phyloP scores from a whole-genome alignment of 2,113 vertebrate species.

The Trichechus manatus region DNA sequence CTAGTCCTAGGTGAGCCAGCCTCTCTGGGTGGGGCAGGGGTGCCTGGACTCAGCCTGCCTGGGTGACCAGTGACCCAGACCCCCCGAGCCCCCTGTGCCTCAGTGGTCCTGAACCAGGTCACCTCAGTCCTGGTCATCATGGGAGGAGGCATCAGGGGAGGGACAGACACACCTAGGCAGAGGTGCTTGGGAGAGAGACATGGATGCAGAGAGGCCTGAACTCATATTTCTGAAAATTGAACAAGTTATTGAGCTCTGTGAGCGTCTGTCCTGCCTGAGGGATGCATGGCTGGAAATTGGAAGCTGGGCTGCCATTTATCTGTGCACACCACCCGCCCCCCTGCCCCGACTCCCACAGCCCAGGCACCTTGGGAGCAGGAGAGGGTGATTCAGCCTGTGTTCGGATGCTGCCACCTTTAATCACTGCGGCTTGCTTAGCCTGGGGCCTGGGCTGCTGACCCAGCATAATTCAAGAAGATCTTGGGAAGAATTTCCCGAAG shows the following conservation, averaged over 20 bases:
- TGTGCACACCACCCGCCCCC: not conserved
- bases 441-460: not conserved
- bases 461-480: not conserved
- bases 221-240: conserved; percentile 10
- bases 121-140: not conserved
- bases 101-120: not conserved
- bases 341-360: fast-evolving
- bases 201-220: not conserved
- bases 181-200: not conserved
- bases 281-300: not conserved
- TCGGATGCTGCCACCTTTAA: not conserved
- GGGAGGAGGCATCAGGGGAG: not conserved
- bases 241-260: not conserved
- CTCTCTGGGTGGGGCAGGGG: not conserved
- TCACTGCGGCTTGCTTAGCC: not conserved
- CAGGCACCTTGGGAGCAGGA: not conserved
- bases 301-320: not conserved
- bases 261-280: not conserved
- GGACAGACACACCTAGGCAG: not conserved
- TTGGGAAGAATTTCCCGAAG: not conserved
- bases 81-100: not conserved
- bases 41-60: not conserved
- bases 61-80: not conserved
- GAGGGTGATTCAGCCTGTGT: too few relatives aligned
- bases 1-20: not conserved